Percentiles rank a stretch among this genome's conserved stretches.
These are phyloP conservation scores for Phyllotreta cruciferae DNA, from an alignment of 2,888 invertebrate species.

Conservation along the genomic window DNA sequence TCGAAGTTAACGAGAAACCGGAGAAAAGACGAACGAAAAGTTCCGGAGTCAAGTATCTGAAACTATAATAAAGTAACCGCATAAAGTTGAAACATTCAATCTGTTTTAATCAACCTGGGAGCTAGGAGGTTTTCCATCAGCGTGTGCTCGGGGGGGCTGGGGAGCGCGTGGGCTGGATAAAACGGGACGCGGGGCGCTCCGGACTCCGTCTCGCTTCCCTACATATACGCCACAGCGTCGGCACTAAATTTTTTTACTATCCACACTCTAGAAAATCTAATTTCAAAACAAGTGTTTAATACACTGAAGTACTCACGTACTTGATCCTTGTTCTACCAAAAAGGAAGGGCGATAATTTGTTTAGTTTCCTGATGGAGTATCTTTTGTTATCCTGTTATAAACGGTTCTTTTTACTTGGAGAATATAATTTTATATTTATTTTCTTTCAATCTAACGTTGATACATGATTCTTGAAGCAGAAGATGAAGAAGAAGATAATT, in stretches of 20 bases:
- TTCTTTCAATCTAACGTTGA: too few relatives aligned
- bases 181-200: constrained; percentile 31
- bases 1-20: constrained; percentile 21
- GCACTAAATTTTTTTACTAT: too few relatives aligned
- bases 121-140: constrained; percentile 58
- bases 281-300: too few relatives aligned
- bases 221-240: neutral
- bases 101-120: constrained; percentile 61
- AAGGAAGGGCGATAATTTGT: too few relatives aligned
- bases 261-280: neutral
- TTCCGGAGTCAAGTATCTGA: constrained; percentile 51
- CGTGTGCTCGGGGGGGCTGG: constrained; percentile 35
- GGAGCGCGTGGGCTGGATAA: neutral
- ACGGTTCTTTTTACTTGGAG: too few relatives aligned
- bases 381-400: too few relatives aligned
- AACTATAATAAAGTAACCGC: constrained; percentile 58
- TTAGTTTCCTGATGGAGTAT: too few relatives aligned
- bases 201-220: constrained; percentile 27
- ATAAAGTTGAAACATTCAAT: constrained; percentile 61
- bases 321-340: too few relatives aligned
- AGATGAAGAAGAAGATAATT: too few relatives aligned
- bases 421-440: too few relatives aligned
- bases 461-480: too few relatives aligned
- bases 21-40: constrained; percentile 38
- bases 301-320: too few relatives aligned